Base-by-base conservation (phyloP, 2,113 vertebrate genomes). In the Salvelinus fontinalis region DNA sequence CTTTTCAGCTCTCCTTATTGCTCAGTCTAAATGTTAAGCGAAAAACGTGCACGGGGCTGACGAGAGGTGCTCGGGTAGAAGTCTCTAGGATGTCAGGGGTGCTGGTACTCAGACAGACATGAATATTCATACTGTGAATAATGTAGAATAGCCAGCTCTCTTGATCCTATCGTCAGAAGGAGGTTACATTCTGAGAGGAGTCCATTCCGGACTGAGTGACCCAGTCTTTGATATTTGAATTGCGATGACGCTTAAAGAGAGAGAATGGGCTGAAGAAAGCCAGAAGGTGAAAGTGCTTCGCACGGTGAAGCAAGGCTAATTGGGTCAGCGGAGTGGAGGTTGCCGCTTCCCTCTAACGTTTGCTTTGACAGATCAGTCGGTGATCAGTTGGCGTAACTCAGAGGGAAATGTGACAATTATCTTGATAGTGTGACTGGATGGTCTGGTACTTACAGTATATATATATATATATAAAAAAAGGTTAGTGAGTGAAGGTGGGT, bases 381-480 rank as follows among this genome's bases (percentile, higher is more conserved):
- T 76, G 48, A 54, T 79, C 82, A 39, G 88, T 88, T 81, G 86
- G 87, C 84, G 79, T 85, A 89, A 85, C 79, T 80, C 81, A 79
- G 31, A 68, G 18, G 31, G 79, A 84, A 66, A 79, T 80, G 76
- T 76, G 76, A 77, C 79, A 2, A 57, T 76, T 48, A 70, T 83
- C 64, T 78, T 67, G 79, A 81, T 67, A 75, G 72, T 54, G 24
- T 70, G 29, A 73, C 67, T 79, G 59, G n/a, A 62, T 62, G 59
- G 70, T 44, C 57, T 3, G 1, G 24, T 77, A 74, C 85, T 81
- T 73, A 76, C 9, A 44, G 39, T 44, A 27, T 26, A 26, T 26
- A 26, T 26, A 26, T 26, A 26, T 26, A 26, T 1, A 1, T 5
- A 31, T 9, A 39, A 80, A 31, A 77, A 62, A 54, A 70, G 26